phyloP scores from a whole-genome alignment of 2,888 invertebrate species.

The Scaptomyza tumidula region DNA sequence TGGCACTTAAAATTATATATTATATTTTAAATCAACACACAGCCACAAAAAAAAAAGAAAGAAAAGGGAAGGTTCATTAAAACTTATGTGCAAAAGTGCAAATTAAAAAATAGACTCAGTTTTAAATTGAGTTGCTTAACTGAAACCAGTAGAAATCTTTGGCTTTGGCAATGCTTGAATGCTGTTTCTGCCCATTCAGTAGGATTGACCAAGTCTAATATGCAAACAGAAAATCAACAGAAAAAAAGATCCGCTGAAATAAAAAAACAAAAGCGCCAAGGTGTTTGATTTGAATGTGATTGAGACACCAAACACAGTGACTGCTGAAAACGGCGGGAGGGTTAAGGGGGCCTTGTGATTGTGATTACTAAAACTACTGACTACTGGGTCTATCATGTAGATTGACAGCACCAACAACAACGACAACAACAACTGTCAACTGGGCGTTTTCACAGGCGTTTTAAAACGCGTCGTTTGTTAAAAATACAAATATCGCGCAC shows the following conservation, averaged over 20 bases:
- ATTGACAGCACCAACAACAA: conserved; percentile 32
- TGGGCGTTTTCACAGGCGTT: conserved; percentile 44
- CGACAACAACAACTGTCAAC: conserved; percentile 17
- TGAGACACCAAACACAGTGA: conserved; percentile 36
- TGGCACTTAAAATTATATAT: conserved; percentile 35
- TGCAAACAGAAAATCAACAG: conserved; percentile 61
- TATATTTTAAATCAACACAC: conserved; percentile 11
- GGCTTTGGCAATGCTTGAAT: conserved; percentile 23
- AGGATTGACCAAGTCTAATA: conserved; percentile 64
- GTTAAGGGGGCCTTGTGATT: background rate
- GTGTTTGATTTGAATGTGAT: conserved; percentile 62
- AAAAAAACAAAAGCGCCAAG: conserved; percentile 58
- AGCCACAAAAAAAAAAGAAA: conserved; percentile 26
- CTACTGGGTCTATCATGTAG: conserved; percentile 32
- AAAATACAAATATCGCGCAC: conserved; percentile 28
- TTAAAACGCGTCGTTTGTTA: conserved; percentile 42
- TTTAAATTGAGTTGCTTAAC: conserved; percentile 47
- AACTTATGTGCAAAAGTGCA: conserved; percentile 40
- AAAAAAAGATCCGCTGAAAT: conserved; percentile 14
- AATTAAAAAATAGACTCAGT: conserved; percentile 52
- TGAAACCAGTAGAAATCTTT: conserved; percentile 13
- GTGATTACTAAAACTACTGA: conserved; percentile 5
- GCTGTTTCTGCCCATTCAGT: conserved; percentile 4
- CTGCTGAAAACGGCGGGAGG: conserved; percentile 1
- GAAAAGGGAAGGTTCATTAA: conserved; percentile 44